phyloP scores from a whole-genome alignment of 2,888 invertebrate species.

The Atethmia centrago region DNA sequence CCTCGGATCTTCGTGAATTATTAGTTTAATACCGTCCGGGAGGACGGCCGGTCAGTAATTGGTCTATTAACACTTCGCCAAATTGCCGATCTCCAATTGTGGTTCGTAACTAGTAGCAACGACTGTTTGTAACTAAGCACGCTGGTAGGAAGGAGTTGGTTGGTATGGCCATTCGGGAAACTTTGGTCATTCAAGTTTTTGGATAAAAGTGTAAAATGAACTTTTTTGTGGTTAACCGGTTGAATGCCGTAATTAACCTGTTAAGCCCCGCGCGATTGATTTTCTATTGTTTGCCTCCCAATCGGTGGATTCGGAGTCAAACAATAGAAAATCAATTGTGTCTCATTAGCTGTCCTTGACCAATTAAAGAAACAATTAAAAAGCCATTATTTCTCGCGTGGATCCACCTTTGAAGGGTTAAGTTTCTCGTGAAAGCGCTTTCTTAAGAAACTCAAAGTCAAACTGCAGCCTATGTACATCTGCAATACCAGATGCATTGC shows the following conservation, averaged over 20 bases:
- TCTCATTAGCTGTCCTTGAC: too few relatives aligned
- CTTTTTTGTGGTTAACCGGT: too few relatives aligned
- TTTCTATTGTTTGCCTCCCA: too few relatives aligned
- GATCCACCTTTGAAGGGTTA: too few relatives aligned
- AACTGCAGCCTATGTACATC: neutral
- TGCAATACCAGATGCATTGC: neutral
- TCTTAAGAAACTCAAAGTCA: neutral
- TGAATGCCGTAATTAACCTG: too few relatives aligned
- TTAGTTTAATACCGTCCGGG: slow-evolving; percentile 61
- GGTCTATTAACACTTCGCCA: slow-evolving; percentile 69
- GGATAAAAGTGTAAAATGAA: neutral
- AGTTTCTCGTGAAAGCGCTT: neutral
- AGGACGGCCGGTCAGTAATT: slow-evolving; percentile 59
- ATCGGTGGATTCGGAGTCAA: too few relatives aligned
- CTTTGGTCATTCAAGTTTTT: slow-evolving; percentile 7
- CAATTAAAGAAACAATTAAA: too few relatives aligned
- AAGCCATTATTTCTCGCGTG: too few relatives aligned
- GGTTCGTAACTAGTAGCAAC: slow-evolving; percentile 33
- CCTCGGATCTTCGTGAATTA: slow-evolving; percentile 60
- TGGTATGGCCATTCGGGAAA: slow-evolving; percentile 2
- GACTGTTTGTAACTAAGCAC: slow-evolving; percentile 27
- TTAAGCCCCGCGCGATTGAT: too few relatives aligned
- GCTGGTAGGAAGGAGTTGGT: neutral
- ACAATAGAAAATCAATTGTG: too few relatives aligned
- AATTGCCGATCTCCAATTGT: slow-evolving; percentile 65